Percentiles rank a stretch among this genome's conserved stretches.
Conservation (phyloP, 1,140 invertebrate genomes). For the Pseudomyrmex concolor region DNA sequence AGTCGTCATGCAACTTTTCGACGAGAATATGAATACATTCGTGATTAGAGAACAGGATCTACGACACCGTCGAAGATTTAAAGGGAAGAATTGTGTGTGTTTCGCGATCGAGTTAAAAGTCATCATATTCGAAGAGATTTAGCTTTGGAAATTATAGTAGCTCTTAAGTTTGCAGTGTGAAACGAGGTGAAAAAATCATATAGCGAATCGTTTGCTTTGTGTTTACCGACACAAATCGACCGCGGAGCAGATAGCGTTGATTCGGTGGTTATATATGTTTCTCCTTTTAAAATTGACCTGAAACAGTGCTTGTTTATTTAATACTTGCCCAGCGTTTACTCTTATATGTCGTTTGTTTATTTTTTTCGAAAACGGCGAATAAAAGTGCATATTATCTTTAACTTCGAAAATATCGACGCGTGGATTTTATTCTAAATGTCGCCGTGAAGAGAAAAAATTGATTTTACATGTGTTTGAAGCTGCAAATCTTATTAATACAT, state of each 20-base stretch:
- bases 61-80: background rate
- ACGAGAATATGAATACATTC: constrained; percentile 9
- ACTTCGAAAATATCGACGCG: background rate
- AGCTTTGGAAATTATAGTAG: background rate
- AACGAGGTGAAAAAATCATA: background rate
- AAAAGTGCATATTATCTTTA: constrained; percentile 1
- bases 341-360: constrained; percentile 12
- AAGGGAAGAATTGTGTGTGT: background rate
- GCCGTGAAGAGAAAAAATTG: background rate
- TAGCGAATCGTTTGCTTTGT: constrained; percentile 24
- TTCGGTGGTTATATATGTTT: constrained; percentile 30
- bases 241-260: constrained; percentile 16
- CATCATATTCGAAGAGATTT: constrained; percentile 12
- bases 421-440: background rate
- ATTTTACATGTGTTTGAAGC: background rate
- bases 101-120: background rate
- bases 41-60: background rate
- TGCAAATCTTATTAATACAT: background rate
- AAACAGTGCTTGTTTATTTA: constrained; percentile 40
- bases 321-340: background rate
- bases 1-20: constrained; percentile 42
- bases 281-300: constrained; percentile 39
- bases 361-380: background rate
- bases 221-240: constrained; percentile 58
- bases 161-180: constrained; percentile 5